Conservation (phyloP, 2,113 vertebrate genomes). For the Cyanoliseus patagonus region DNA sequence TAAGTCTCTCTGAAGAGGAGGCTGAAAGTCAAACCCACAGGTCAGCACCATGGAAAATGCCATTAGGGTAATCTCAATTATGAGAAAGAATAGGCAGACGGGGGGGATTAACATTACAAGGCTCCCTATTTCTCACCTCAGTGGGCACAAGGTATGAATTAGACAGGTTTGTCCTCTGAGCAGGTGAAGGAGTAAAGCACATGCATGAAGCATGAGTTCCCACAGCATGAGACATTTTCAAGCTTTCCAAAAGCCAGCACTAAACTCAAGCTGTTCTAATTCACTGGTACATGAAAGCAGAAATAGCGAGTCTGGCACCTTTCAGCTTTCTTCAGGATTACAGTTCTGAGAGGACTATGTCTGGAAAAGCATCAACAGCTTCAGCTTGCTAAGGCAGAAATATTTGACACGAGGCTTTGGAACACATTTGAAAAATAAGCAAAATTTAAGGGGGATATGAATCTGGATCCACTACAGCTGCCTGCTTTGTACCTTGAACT, state of each 20-base stretch:
- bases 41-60: background rate
- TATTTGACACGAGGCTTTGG: background rate
- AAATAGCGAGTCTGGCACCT: slow-evolving; percentile 55
- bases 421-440: slow-evolving; percentile 16
- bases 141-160: background rate
- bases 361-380: slow-evolving; percentile 16
- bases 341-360: background rate
- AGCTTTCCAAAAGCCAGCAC: slow-evolving; percentile 11
- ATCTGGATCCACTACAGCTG: background rate
- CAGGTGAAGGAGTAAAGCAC: background rate
- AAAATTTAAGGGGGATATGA: background rate
- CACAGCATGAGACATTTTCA: background rate
- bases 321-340: slow-evolving; percentile 8
- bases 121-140: background rate
- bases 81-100: background rate
- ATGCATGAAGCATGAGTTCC: background rate
- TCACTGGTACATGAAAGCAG: slow-evolving; percentile 3
- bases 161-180: background rate
- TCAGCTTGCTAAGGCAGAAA: slow-evolving; percentile 22
- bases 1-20: background rate
- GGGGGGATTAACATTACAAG: background rate
- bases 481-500: background rate
- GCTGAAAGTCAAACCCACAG: background rate
- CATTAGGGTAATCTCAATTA: background rate
- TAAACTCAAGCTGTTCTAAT: slow-evolving; percentile 42